Evolutionary conservation across 2,113 vertebrate genomes (phyloP), one percentile per base, ranked within the genome.

Genomic region (Centropristis striata): DNA sequence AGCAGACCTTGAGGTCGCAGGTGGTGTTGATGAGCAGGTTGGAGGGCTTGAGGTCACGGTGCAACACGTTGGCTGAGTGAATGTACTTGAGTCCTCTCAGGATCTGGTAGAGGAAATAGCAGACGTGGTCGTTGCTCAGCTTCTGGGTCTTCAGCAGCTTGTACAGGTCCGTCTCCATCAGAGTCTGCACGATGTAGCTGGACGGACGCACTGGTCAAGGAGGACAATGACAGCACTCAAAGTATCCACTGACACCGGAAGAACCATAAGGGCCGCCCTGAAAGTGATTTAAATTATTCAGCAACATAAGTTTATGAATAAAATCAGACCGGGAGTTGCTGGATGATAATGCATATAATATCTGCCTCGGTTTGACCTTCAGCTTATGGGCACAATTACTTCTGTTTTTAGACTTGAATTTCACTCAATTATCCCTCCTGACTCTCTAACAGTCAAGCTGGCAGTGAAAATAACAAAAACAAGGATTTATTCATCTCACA

Each of bases 21-120:
- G 96, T 97, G 95, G 97, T 97, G 86, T 97, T 97, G 91, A 97
- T 97, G 87, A 97, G 97, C 88, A 97, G 93, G 93, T 97, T 97
- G 86, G 96, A 97, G 90, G 96, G 96, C 91, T 97, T 97, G 83
- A 97, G 94, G 82, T 97, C 97, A 58, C 96, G 95, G 92, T 97
- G 97, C 63, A 97, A 94, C 86, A 97, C 97, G 0, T 97, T 97
- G 91, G 97, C 96, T 0, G 97, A 97, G 93, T 97, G 97, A 59
- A 97, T 97, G 81, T 97, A 97, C 92, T 97, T 97, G 80, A 97
- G 96, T 59, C 96, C 97, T 84, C 96, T 81, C 49, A 97, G 94
- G 90, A 97, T 97, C 95, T 97, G 97, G 88, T 97, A 97, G 58
- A 97, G 95, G 92, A 97, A 97, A 90, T 97, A 97, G 94, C 97